Base-by-base conservation (phyloP, 2,888 invertebrate species). In the Osmoderma eremita region DNA sequence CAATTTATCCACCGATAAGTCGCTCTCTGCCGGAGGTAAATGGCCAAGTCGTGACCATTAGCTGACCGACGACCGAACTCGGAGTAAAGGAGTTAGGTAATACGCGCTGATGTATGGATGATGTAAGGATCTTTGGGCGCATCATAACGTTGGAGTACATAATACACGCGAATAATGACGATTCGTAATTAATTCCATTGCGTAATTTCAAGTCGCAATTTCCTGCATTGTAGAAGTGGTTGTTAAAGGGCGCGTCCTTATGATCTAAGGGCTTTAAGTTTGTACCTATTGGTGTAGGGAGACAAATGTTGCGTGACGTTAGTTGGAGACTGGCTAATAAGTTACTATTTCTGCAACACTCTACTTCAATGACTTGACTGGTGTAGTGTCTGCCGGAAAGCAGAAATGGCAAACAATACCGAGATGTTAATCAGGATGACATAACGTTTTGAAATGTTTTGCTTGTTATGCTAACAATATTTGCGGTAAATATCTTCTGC, bases 1-100 rank as follows among this genome's bases (percentile, higher is more conserved):
- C 84, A 84, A 85, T 85, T 86, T 81, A 82, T 81, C 81, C 83
- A 83, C 81, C 84, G 83, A 83, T 83, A 85, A 85, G 84, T 83
- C 83, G 56, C 69, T 82, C 85, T 84, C 83, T 82, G 85, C 85
- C 84, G 85, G 86, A 84, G 86, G 86, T 86, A 86, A 86, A 86
- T 86, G 85, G 85, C 80, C 83, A 83, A 84, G 83, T 86, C 86
- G 86, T 86, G 86, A 86, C 85, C 84, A 85, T 86, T 85, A 85
- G 83, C 81, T 79, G 78, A 75, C 75, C 76, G 76, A 75, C 73
- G 77, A 71, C 75, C 74, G 54, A 17, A 45, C 17, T 30, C 41
- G 24, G 45, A 45, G 45, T 17, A 45, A 48, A 61, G 70, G 70
- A 75, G 76, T 77, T 76, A 75, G 76, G 77, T 76, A 78, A 77